Evolutionary conservation across 2,113 vertebrate species (phyloP).

Genomic region (Saguinus imperator): DNA sequence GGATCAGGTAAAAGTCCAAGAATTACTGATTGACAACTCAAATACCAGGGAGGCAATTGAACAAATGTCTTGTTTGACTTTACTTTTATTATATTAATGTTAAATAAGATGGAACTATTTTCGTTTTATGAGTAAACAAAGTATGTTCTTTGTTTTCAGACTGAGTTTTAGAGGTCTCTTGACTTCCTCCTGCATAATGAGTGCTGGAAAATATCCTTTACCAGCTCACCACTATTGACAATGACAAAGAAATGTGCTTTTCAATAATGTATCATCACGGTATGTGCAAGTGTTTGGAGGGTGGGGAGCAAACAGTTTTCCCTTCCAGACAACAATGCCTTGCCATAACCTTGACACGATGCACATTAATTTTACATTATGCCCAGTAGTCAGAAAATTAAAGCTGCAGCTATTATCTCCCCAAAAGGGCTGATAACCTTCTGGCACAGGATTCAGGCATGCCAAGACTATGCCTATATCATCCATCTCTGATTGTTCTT

Average conservation of each 20-base stretch:
- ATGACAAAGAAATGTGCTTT: constrained; percentile 78
- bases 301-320: constrained; percentile 44
- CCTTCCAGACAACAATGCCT: constrained; percentile 38
- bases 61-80: constrained; percentile 17
- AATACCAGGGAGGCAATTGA: background rate
- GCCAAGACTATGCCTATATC: background rate
- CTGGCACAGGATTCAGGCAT: background rate
- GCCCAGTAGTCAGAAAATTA: constrained; percentile 66
- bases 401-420: constrained; percentile 68
- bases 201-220: constrained; percentile 49
- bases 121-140: constrained; percentile 47
- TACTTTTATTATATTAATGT: background rate
- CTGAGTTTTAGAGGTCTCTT: constrained; percentile 69
- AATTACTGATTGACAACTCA: background rate
- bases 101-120: constrained; percentile 41
- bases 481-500: background rate
- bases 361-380: constrained; percentile 76
- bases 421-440: constrained; percentile 59
- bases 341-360: constrained; percentile 67
- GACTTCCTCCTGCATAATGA: constrained; percentile 63
- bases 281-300: constrained; percentile 37
- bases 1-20: background rate
- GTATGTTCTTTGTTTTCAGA: constrained; percentile 38
- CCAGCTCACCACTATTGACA: constrained; percentile 48
- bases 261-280: constrained; percentile 57